Evolutionary conservation across 2,113 vertebrate species (phyloP).

Genomic region (Cheirogaleus medius): DNA sequence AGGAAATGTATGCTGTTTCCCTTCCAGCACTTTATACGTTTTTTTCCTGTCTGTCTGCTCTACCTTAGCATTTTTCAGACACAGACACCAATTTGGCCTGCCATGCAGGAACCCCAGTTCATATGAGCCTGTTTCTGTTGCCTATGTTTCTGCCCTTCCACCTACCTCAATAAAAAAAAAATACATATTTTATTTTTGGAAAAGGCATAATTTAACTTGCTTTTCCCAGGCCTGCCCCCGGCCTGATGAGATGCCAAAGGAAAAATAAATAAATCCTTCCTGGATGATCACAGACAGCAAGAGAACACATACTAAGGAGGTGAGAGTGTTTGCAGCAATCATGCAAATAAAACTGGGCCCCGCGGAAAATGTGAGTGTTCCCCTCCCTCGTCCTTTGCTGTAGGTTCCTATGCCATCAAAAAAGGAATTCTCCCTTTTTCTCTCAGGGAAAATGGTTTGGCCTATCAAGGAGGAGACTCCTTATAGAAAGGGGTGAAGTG

Average conservation of each 20-base stretch:
- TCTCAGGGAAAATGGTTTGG: neutral
- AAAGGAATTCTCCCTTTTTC: neutral
- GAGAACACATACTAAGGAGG: neutral
- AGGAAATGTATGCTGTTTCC: neutral
- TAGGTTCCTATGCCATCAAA: neutral
- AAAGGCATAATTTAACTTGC: neutral
- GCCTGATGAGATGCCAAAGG: neutral
- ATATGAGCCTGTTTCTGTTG: neutral
- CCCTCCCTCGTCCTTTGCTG: neutral
- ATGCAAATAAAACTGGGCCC: neutral
- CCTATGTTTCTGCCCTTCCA: neutral
- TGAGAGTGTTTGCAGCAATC: neutral
- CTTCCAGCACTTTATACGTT: neutral
- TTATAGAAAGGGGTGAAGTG: neutral
- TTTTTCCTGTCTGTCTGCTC: neutral
- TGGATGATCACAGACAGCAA: neutral
- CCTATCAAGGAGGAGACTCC: neutral
- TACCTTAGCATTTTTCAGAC: neutral
- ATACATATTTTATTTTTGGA: neutral
- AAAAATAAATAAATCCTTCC: neutral
- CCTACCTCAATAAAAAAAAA: neutral
- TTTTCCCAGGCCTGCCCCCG: neutral
- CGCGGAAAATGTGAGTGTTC: neutral
- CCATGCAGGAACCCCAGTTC: neutral
- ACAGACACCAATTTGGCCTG: neutral